Percentiles rank a stretch among this genome's conserved stretches.
These are phyloP conservation scores for Himalopsyche phryganea DNA, from an alignment of 1,140 invertebrate genomes.

Conservation along the genomic window DNA sequence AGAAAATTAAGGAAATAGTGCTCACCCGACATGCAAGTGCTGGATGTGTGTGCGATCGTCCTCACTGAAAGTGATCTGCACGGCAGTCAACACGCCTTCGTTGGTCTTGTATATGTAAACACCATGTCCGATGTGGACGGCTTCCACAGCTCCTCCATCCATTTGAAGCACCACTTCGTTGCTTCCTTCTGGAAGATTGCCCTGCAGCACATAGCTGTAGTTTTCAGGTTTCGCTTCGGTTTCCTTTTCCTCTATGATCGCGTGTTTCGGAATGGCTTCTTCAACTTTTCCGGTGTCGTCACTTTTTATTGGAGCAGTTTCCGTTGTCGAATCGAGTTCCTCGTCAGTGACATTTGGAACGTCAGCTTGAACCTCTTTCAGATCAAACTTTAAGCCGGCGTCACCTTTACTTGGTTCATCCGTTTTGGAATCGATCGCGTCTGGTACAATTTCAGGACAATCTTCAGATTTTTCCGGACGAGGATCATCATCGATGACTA, in stretches of 20 bases:
- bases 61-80: constrained; percentile 41
- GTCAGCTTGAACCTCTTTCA: no score
- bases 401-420: no score
- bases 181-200: constrained; percentile 26
- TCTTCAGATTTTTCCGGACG: constrained; percentile 25
- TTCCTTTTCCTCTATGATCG: constrained; percentile 16
- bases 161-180: constrained; percentile 49
- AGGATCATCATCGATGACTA: constrained; percentile 48
- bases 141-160: constrained; percentile 51
- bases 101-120: constrained; percentile 49
- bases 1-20: not conserved
- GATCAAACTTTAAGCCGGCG: no score
- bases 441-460: constrained; percentile 4
- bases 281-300: not conserved
- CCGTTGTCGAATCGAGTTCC: not conserved
- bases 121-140: constrained; percentile 50
- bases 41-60: constrained; percentile 44
- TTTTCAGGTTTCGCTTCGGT: constrained; percentile 19
- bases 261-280: not conserved
- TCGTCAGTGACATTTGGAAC: not conserved
- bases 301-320: constrained; percentile 22
- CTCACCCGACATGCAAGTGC: constrained; percentile 51
- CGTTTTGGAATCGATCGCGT: no score
- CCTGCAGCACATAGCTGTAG: constrained; percentile 16
- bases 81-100: constrained; percentile 45